These are phyloP conservation scores for Papilio aristodemus DNA, from an alignment of 1,140 invertebrate genomes.

Conservation along the genomic window DNA sequence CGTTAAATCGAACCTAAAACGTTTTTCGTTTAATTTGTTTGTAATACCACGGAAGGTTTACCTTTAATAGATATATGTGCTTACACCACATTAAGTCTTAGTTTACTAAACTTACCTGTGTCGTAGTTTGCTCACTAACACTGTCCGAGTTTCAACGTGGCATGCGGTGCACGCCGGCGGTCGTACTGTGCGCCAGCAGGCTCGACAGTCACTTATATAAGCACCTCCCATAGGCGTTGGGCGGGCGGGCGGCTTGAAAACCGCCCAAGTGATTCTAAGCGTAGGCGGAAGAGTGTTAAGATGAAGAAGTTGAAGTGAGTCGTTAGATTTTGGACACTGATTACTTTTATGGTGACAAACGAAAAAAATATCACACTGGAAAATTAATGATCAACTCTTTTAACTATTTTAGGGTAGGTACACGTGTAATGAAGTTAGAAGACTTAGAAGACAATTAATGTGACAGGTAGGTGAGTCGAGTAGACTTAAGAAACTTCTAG, in stretches of 20 bases:
- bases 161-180: constrained; percentile 33
- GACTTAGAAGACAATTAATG: too few relatives aligned
- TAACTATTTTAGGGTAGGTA: too few relatives aligned
- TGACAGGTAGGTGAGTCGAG: too few relatives aligned
- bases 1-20: too few relatives aligned
- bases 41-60: too few relatives aligned
- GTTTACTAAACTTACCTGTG: constrained; percentile 22
- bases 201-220: constrained; percentile 38
- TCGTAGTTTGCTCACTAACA: constrained; percentile 5
- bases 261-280: constrained; percentile 24
- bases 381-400: too few relatives aligned
- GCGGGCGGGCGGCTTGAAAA: constrained; percentile 32
- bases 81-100: neutral
- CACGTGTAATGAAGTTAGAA: too few relatives aligned
- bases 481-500: too few relatives aligned
- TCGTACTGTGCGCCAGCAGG: constrained; percentile 33
- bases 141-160: constrained; percentile 31
- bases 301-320: neutral
- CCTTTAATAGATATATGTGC: too few relatives aligned
- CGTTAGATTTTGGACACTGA: neutral
- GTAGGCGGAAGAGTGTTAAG: constrained; percentile 25
- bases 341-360: neutral
- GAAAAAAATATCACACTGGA: too few relatives aligned
- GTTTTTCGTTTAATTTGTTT: too few relatives aligned
- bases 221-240: constrained; percentile 46